Evolutionary conservation across 2,113 vertebrate genomes (phyloP).

Genomic region (Geothlypis trichas): DNA sequence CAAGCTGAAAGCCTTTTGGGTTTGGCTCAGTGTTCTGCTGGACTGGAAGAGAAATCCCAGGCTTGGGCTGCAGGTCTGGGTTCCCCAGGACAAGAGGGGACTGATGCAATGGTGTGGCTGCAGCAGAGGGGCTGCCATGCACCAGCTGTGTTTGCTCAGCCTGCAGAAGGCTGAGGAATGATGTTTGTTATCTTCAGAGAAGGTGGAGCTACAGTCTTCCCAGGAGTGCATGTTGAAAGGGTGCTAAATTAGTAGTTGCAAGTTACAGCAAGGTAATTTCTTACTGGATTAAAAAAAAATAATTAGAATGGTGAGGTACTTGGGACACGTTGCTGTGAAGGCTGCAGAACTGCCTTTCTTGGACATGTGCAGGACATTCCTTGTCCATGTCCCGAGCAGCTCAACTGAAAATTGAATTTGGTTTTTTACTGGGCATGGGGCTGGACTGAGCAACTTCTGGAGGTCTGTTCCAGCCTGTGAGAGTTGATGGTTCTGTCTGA

Average conservation of each 20-base stretch:
- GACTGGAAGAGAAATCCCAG: background rate
- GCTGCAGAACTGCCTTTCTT: background rate
- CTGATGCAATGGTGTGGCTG: background rate
- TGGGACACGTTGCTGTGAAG: background rate
- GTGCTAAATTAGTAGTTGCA: background rate
- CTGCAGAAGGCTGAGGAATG: background rate
- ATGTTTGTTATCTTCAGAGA: background rate
- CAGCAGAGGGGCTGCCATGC: background rate
- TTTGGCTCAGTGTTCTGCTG: background rate
- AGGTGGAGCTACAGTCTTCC: background rate
- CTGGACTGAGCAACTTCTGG: background rate
- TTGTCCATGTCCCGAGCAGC: background rate
- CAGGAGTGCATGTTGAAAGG: background rate
- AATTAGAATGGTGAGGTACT: background rate
- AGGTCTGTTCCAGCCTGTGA: background rate
- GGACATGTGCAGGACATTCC: background rate
- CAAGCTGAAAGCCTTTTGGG: background rate
- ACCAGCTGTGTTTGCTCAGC: background rate
- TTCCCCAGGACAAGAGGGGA: too few species aligned
- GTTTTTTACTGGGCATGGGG: background rate
- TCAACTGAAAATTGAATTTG: background rate
- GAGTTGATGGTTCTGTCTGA: background rate
- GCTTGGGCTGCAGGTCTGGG: background rate
- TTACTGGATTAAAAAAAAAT: background rate
- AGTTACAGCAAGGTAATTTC: slow-evolving; percentile 17